These are phyloP conservation scores for Parasteatoda lunata DNA, from an alignment of 2,888 invertebrate genomes.

Conservation along the genomic window DNA sequence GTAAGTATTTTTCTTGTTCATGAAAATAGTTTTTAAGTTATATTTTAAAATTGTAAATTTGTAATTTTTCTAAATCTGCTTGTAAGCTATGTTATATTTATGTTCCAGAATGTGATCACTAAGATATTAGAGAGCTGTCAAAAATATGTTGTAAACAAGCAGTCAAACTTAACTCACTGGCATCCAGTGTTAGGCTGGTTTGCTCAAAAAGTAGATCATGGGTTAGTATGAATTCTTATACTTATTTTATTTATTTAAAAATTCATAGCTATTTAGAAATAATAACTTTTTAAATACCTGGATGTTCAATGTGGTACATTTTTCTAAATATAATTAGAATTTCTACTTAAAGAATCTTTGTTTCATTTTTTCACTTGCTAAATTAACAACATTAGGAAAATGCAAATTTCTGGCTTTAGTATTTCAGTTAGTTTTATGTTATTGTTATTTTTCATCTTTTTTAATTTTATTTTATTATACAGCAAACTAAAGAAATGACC, in stretches of 20 bases:
- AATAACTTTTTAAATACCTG: too few species aligned
- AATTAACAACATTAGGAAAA: too few species aligned
- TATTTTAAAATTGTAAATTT: neutral
- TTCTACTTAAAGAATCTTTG: too few species aligned
- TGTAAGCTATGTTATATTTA: neutral
- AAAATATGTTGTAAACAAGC: slow-evolving; percentile 90
- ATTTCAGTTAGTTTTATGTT: neutral
- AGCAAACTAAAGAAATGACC: too few species aligned
- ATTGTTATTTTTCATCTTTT: neutral
- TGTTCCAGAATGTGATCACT: slow-evolving; percentile 85
- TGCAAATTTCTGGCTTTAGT: neutral
- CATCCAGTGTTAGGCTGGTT: slow-evolving; percentile 99
- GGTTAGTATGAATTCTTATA: slow-evolving; percentile 69
- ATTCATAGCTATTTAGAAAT: neutral
- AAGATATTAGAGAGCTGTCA: slow-evolving; percentile 91
- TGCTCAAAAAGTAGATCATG: slow-evolving; percentile 81
- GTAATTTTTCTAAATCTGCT: neutral
- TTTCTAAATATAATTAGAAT: too few species aligned
- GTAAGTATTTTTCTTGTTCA: slow-evolving; percentile 71
- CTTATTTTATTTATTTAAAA: neutral
- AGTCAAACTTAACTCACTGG: slow-evolving; percentile 94
- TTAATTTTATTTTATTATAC: neutral
- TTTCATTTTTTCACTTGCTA: too few species aligned
- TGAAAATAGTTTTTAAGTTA: neutral
- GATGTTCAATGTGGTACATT: too few species aligned